Evolutionary conservation across 1,140 invertebrate species (phyloP).

Genomic region (Coenobita brevimanus): DNA sequence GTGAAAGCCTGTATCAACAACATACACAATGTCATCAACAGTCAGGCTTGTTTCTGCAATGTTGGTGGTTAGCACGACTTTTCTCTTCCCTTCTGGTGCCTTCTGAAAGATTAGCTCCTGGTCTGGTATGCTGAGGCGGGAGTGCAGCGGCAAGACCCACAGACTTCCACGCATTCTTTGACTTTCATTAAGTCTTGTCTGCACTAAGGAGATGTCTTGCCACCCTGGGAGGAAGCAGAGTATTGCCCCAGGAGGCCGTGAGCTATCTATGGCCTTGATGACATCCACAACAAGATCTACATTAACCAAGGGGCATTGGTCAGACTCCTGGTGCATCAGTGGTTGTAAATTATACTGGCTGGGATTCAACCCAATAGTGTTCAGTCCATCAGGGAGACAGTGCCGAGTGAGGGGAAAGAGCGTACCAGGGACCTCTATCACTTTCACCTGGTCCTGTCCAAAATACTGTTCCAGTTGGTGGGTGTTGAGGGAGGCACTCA

Average conservation of each 20-base stretch:
- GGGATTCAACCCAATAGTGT: slow-evolving; percentile 9
- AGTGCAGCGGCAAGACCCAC: slow-evolving; percentile 86
- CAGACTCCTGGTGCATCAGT: slow-evolving; percentile 8
- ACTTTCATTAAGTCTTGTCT: slow-evolving; percentile 70
- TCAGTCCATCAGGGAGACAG: slow-evolving; percentile 14
- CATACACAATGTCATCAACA: slow-evolving; percentile 91
- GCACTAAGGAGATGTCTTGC: slow-evolving; percentile 75
- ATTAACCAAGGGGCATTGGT: slow-evolving; percentile 77
- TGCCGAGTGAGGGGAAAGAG: slow-evolving; percentile 62
- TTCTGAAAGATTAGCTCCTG: slow-evolving; percentile 85
- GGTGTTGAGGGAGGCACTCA: slow-evolving; percentile 88
- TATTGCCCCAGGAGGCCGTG: slow-evolving; percentile 74
- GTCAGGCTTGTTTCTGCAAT: slow-evolving; percentile 96
- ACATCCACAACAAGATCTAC: slow-evolving; percentile 40
- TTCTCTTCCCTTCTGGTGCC: slow-evolving; percentile 78
- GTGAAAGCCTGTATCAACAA: slow-evolving; percentile 91
- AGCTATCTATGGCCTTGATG: slow-evolving; percentile 71
- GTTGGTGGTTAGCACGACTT: slow-evolving; percentile 94
- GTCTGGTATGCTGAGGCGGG: slow-evolving; percentile 84
- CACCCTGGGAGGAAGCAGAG: slow-evolving; percentile 81
- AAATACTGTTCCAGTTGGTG: slow-evolving; percentile 87
- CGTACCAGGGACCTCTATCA: slow-evolving; percentile 48
- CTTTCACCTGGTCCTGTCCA: slow-evolving; percentile 73
- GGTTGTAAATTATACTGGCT: not conserved
- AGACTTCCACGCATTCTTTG: slow-evolving; percentile 55